These are phyloP conservation scores for Tipula helvola DNA, from an alignment of 2,888 invertebrate species.

Conservation along the genomic window DNA sequence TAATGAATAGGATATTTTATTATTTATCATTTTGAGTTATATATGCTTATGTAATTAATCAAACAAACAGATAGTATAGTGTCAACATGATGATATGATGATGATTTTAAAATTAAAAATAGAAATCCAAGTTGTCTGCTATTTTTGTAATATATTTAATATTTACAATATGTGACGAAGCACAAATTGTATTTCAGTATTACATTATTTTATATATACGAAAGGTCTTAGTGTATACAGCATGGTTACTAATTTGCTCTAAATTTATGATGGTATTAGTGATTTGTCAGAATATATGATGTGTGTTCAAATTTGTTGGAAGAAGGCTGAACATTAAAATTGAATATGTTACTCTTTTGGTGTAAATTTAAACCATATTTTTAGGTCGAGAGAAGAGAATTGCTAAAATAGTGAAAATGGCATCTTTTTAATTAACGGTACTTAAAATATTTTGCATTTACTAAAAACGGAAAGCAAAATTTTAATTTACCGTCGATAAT, in stretches of 20 bases:
- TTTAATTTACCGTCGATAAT: too few relatives aligned
- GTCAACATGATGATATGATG: neutral
- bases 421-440: too few relatives aligned
- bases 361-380: too few relatives aligned
- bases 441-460: too few relatives aligned
- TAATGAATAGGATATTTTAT: neutral
- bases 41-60: slow-evolving; percentile 4
- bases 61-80: neutral
- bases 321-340: too few relatives aligned
- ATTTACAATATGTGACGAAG: neutral
- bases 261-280: neutral
- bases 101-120: slow-evolving; percentile 4
- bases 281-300: too few relatives aligned
- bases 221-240: neutral
- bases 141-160: neutral
- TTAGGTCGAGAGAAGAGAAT: too few relatives aligned
- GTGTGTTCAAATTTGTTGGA: too few relatives aligned
- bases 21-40: neutral
- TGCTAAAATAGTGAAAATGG: too few relatives aligned
- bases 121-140: neutral
- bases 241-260: neutral
- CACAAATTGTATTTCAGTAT: neutral
- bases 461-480: too few relatives aligned
- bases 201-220: neutral
- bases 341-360: too few relatives aligned